Evolutionary conservation across 2,113 vertebrate species (phyloP).

Genomic region (Sphyrna mokarran): DNA sequence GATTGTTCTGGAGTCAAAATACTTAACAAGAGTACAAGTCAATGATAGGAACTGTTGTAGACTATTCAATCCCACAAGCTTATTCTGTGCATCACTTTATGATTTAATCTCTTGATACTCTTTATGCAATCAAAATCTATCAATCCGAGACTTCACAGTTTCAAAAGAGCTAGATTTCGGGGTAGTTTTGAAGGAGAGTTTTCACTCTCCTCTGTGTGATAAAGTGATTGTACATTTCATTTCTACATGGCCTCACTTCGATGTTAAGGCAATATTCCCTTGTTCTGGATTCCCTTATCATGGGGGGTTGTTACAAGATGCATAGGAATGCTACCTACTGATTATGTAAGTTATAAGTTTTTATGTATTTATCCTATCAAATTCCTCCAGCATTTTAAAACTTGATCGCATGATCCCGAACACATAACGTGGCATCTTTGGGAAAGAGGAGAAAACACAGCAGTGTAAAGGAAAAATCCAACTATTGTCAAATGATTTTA

Average conservation of each 20-base stretch:
- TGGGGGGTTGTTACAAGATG: no score
- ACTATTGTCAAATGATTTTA: neutral
- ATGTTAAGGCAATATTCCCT: neutral
- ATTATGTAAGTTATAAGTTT: neutral
- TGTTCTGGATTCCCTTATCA: neutral
- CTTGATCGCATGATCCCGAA: neutral
- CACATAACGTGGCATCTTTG: neutral
- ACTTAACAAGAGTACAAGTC: no score
- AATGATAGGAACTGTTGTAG: neutral
- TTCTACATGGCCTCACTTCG: neutral
- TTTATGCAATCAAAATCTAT: neutral
- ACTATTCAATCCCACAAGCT: neutral
- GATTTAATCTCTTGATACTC: no score
- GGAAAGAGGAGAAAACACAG: neutral
- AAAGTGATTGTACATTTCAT: neutral
- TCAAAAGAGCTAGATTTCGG: neutral
- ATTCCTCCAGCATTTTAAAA: no score
- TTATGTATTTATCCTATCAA: neutral
- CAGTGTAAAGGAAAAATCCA: neutral
- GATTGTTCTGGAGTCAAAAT: no score
- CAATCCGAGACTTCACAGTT: neutral
- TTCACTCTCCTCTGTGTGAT: neutral
- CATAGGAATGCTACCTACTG: no score
- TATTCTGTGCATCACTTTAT: neutral
- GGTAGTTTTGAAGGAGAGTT: neutral